A percentile compares a stretch with the other conserved stretches of the same genome.
Evolutionary conservation across 2,888 invertebrate species (phyloP).

Genomic region (Globia sparganii): DNA sequence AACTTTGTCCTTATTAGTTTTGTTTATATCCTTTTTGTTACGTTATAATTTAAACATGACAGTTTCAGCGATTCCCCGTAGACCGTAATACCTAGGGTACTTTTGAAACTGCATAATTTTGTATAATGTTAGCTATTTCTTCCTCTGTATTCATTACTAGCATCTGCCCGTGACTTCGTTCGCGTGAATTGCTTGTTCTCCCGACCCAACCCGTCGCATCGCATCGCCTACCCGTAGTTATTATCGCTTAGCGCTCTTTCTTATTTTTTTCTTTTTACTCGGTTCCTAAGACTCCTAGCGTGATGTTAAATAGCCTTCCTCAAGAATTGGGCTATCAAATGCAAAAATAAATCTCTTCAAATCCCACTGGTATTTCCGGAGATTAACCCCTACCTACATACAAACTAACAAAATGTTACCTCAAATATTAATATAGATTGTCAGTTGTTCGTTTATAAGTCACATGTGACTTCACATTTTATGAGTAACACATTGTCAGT

Average conservation of each 20-base stretch:
- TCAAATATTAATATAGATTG: neutral
- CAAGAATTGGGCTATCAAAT: neutral
- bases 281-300: neutral
- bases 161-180: neutral
- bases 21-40: neutral
- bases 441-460: neutral
- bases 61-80: neutral
- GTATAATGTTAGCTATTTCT: neutral
- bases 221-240: too few species aligned
- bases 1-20: too few species aligned
- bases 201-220: too few species aligned
- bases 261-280: neutral
- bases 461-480: slow-evolving; percentile 6
- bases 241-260: neutral
- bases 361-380: neutral
- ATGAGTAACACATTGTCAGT: neutral
- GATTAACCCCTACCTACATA: neutral
- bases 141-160: neutral
- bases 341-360: neutral
- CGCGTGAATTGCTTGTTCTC: neutral
- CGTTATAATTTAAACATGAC: neutral
- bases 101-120: neutral
- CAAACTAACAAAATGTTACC: neutral
- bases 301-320: neutral
- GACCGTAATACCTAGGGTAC: too few species aligned